Evolutionary conservation across 37 sponge, comb jelly and placozoan genomes (phyloP).

Genomic region (Mnemiopsis leidyi): DNA sequence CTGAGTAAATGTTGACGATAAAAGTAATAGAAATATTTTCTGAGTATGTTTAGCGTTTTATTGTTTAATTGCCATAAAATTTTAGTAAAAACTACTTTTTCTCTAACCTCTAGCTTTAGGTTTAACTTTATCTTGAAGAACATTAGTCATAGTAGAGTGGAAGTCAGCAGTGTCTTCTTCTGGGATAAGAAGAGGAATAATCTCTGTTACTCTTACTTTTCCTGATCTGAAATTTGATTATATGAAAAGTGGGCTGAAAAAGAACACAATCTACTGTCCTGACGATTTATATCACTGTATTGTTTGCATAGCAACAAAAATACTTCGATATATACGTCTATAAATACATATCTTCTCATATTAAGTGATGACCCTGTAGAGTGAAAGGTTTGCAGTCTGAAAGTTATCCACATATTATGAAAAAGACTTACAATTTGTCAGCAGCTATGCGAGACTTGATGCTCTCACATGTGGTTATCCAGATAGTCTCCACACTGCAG

Average conservation of each 20-base stretch:
- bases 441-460: conserved; percentile 60
- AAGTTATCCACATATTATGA: background rate
- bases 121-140: conserved; percentile 9
- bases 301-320: no score
- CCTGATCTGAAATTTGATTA: background rate
- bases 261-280: no score
- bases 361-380: no score
- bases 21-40: no score
- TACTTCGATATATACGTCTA: no score
- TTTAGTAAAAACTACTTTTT: background rate
- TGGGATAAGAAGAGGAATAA: conserved; percentile 58
- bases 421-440: background rate
- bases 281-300: no score
- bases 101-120: conserved; percentile 32
- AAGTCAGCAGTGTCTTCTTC: conserved; percentile 23
- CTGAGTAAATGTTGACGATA: no score
- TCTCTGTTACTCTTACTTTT: conserved; percentile 45
- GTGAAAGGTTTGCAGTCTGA: no score
- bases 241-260: no score
- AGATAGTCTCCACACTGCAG: conserved; percentile 64
- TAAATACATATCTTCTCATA: no score
- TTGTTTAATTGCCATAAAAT: no score
- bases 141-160: background rate
- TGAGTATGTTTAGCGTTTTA: no score
- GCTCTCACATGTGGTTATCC: conserved; percentile 66